Evolutionary conservation across 2,888 invertebrate species (phyloP), one percentile per base, ranked within the genome.

Genomic region (Halictus quadricinctus): DNA sequence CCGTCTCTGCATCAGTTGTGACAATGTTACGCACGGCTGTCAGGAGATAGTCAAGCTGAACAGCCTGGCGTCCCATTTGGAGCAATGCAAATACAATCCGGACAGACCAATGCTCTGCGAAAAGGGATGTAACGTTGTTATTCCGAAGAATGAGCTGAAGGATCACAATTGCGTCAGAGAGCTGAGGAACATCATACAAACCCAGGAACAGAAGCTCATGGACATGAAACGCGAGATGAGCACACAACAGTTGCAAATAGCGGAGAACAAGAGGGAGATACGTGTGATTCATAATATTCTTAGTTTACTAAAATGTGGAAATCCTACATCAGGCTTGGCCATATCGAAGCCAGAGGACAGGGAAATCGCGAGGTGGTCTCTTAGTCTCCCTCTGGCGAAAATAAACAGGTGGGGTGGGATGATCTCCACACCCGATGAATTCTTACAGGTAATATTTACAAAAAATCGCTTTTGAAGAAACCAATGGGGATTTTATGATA

Each of bases 321-420:
- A 98, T 95, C 98, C 99, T 0, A 97, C 98, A 98, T 98, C 97
- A 96, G 98, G 77, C 98, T 98, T 43, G 97, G 98, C 78, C 98
- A 98, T 5, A 98, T 98, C 93, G 98, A 98, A 93, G 98, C 99
- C 97, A 1, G 99, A 99, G 94, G 96, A 98, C 79, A 98, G 98
- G 93, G 99, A 99, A 95, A 98, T 99, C 82, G 96, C 97, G 64
- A 96, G 98, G 92, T 98, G 98, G 98, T 97, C 98, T 72, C 97
- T 96, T 90, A 97, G 98, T 0, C 95, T 98, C 73, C 96, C 98
- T 0, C 95, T 98, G 72, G 98, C 98, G 29, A 95, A 98, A 84
- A 99, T 99, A 72, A 98, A 98, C 1, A 96, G 99, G 82, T 99
- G 99, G 99, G 99, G 99, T 79, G 99, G 99, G 80, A 99, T 99